Evolutionary conservation across 2,113 vertebrate genomes (phyloP).

Genomic region (Triplophysa tibetana): DNA sequence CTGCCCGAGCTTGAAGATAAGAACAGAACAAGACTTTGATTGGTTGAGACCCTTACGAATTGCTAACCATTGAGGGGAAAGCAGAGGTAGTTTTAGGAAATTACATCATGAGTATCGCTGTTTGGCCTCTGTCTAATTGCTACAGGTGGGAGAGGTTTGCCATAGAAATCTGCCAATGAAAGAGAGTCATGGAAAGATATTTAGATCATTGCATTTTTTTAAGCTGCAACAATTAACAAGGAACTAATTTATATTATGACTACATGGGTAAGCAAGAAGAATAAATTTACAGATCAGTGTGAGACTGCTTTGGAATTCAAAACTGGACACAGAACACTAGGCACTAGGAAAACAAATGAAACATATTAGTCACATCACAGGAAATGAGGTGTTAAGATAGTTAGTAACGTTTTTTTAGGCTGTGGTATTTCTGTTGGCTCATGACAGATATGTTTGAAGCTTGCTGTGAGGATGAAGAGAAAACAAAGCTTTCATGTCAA

Average conservation of each 20-base stretch:
- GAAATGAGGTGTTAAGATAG: background rate
- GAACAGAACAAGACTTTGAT: constrained; percentile 63
- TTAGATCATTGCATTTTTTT: constrained; percentile 38
- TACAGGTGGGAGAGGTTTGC: constrained; percentile 78
- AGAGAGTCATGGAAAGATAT: constrained; percentile 46
- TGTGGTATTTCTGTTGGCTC: constrained; percentile 13
- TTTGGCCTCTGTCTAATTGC: constrained; percentile 74
- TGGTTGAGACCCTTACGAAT: constrained; percentile 48
- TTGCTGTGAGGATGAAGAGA: constrained; percentile 33
- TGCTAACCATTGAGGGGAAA: background rate
- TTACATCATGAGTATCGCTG: constrained; percentile 72
- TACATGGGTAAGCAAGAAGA: background rate
- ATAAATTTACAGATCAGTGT: background rate
- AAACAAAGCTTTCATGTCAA: background rate
- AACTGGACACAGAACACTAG: background rate
- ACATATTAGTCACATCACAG: background rate
- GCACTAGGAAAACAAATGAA: background rate
- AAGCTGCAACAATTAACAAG: background rate
- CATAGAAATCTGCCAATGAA: constrained; percentile 75
- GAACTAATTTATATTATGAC: background rate
- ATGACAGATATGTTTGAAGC: constrained; percentile 15
- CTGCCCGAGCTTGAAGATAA: constrained; percentile 62
- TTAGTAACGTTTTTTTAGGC: background rate
- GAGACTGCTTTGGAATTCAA: background rate
- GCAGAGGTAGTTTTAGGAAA: constrained; percentile 63